phyloP scores from a whole-genome alignment of 2,797 vertebrate genomes.

The Esox lucius region DNA sequence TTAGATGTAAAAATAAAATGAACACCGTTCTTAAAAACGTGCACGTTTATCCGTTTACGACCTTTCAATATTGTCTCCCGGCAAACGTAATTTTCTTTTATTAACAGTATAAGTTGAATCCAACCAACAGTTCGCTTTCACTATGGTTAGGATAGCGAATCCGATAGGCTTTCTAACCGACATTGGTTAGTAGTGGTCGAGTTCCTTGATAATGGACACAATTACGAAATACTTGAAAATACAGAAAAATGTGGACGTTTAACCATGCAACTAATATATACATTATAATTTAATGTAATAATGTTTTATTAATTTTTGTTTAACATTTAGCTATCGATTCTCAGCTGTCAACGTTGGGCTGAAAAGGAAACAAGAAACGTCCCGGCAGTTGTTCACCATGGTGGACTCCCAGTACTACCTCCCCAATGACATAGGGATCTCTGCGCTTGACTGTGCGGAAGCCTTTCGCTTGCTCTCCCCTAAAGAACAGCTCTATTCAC shows the following conservation, averaged over 20 bases:
- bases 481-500: slow-evolving; percentile 85
- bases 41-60: too few species aligned
- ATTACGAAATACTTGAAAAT: too few species aligned
- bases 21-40: too few species aligned
- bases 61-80: too few species aligned
- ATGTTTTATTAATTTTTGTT: neutral
- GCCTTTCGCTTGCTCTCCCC: slow-evolving; percentile 85
- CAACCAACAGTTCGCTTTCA: too few species aligned
- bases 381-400: slow-evolving; percentile 63
- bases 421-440: slow-evolving; percentile 86
- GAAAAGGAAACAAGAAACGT: neutral
- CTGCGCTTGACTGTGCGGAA: slow-evolving; percentile 83
- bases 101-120: too few species aligned
- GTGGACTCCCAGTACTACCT: slow-evolving; percentile 91
- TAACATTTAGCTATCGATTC: neutral
- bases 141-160: too few species aligned
- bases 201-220: too few species aligned
- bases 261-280: neutral
- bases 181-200: too few species aligned
- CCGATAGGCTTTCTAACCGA: too few species aligned
- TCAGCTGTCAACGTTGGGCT: neutral
- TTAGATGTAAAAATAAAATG: neutral
- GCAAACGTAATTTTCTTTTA: too few species aligned
- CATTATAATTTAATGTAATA: neutral
- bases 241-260: neutral